phyloP scores from a whole-genome alignment of 2,888 invertebrate species.

The Ceratothoa steindachneri region DNA sequence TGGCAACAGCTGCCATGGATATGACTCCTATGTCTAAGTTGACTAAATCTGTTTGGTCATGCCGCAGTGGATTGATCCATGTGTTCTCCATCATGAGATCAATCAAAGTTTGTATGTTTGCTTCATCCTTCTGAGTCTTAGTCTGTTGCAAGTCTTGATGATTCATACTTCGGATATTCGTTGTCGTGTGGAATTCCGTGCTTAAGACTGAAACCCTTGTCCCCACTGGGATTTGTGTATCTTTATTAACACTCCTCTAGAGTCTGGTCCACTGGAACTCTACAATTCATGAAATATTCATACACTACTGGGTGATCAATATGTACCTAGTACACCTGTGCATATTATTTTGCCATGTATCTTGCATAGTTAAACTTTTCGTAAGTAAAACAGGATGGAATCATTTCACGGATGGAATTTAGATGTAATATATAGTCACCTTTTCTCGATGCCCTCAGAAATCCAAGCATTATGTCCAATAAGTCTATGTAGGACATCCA shows the following conservation, averaged over 20 bases:
- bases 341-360: neutral
- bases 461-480: too few species aligned
- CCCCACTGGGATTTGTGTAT: neutral
- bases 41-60: too few species aligned
- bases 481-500: neutral
- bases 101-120: too few species aligned
- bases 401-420: neutral
- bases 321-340: neutral
- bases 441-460: neutral
- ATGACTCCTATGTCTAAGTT: too few species aligned
- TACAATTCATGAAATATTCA: neutral
- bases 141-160: too few species aligned
- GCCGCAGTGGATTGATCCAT: too few species aligned
- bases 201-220: too few species aligned
- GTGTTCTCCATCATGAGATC: too few species aligned
- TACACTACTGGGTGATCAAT: neutral
- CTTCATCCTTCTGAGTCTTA: too few species aligned
- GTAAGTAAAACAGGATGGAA: neutral
- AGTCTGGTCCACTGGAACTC: neutral
- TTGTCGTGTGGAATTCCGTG: too few species aligned
- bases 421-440: neutral
- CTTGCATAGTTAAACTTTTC: neutral
- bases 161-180: too few species aligned
- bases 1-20: too few species aligned
- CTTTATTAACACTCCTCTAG: neutral